Evolutionary conservation across 2,797 vertebrate species (phyloP).

Genomic region (Platyrinchus mystaceus): DNA sequence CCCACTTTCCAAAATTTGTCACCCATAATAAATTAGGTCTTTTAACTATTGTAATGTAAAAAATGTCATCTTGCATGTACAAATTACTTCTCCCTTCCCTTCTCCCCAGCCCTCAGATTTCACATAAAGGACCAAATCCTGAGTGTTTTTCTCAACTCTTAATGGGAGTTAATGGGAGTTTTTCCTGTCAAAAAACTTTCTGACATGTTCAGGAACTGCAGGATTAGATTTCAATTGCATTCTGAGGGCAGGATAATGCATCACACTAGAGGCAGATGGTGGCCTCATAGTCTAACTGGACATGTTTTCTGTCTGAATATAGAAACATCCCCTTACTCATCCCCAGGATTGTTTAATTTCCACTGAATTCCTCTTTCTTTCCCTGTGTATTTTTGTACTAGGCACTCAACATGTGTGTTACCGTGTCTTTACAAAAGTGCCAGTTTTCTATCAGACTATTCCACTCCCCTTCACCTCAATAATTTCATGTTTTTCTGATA

Average conservation of each 20-base stretch:
- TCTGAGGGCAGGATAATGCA: not conserved
- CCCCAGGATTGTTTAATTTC: not conserved
- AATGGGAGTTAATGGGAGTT: not conserved
- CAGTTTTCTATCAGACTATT: not conserved
- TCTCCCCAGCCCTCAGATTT: not conserved
- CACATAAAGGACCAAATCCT: not conserved
- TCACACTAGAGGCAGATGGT: not conserved
- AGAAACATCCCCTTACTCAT: not conserved
- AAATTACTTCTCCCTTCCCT: not conserved
- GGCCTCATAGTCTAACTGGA: not conserved
- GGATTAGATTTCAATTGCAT: not conserved
- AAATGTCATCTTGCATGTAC: not conserved
- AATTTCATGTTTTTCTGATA: constrained; percentile 43
- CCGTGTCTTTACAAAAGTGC: not conserved
- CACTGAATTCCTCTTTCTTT: not conserved
- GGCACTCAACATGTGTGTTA: not conserved
- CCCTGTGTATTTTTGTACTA: not conserved
- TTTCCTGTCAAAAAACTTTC: not conserved
- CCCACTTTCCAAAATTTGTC: not conserved
- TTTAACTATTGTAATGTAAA: not conserved
- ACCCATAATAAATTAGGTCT: not conserved
- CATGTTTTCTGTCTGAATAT: not conserved
- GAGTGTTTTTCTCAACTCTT: not conserved
- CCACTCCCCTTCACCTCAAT: not conserved
- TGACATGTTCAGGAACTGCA: not conserved